Evolutionary conservation across 2,797 vertebrate genomes (phyloP), one percentile per base, ranked within the genome.

Genomic region (Pteropus rufus): DNA sequence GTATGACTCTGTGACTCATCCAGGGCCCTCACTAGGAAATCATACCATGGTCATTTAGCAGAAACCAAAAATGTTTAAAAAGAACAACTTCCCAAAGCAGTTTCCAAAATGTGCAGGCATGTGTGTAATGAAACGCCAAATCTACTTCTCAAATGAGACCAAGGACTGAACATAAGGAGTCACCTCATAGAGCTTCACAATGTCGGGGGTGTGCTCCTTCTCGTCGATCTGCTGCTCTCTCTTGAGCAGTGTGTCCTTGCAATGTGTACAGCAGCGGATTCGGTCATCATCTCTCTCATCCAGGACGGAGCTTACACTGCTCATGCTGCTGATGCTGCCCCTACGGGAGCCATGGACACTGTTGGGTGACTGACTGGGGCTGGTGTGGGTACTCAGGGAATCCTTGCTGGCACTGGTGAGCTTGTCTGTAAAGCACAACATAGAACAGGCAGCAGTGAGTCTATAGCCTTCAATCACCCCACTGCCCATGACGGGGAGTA

Each of bases 211-310:
- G n/a, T 98, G 98, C 70, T 99, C 99, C 75, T 98, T 99, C 98
- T 99, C 99, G 14, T 99, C 99, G 72, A 99, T 98, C 98, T 99
- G 99, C 95, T 99, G 98, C 97, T 99, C 99, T 89, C 99, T 99
- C 98, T 99, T 99, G 89, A 99, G 97, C 95, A 99, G 98, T 0
- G 99, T 99, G 92, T 99, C 99, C 99, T 99, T 99, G 97, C 99
- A 99, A 98, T 99, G 99, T 76, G 72, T 98, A 83, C 99, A 99
- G 96, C 99, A 99, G 95, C 99, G 99, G 95, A 99, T 99, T 87
- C 99, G 99, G 92, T 99, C 99, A 3, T 99, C 99, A 0, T 99
- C 99, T 95, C 99, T 99, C 93, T 99, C 99, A 49, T 99, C 99
- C 98, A 99, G 95, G 87, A 99, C 99, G 0, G 99, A 99, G 95